Percentiles rank a stretch among this genome's conserved stretches.
Conservation (phyloP, 2,797 vertebrate genomes). For the Aselliscus stoliczkanus region DNA sequence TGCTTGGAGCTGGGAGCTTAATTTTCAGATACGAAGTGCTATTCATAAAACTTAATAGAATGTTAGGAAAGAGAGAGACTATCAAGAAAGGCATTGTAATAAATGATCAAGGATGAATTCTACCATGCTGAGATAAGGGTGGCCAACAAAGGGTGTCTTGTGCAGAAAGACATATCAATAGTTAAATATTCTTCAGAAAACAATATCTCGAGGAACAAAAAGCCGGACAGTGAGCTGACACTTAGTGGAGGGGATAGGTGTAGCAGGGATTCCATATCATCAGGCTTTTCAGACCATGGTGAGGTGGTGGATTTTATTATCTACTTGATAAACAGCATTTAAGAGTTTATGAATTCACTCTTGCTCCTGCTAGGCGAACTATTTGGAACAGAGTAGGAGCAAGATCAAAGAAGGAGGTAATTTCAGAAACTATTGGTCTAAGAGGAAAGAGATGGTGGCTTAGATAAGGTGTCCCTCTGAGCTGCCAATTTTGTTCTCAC, state of each 20-base stretch:
- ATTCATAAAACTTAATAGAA: neutral
- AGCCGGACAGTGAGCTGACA: neutral
- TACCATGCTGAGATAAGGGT: neutral
- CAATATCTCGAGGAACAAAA: neutral
- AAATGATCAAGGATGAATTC: neutral
- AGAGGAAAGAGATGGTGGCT: neutral
- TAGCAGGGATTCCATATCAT: rapidly evolving
- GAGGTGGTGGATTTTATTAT: neutral
- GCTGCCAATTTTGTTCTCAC: neutral
- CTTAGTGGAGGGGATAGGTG: no score
- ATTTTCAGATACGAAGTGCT: neutral
- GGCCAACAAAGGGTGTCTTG: neutral
- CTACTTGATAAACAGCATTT: neutral
- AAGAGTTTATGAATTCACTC: neutral
- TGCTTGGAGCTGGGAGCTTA: neutral
- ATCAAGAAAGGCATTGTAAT: neutral
- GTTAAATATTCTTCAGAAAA: neutral
- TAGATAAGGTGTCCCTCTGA: neutral
- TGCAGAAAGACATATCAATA: neutral
- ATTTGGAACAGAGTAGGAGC: neutral
- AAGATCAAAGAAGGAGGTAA: neutral
- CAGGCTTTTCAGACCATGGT: neutral
- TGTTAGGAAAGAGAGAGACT: neutral
- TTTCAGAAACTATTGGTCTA: neutral
- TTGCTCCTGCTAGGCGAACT: neutral